Evolutionary conservation across 2,113 vertebrate species (phyloP).

Genomic region (Ploceus nigricollis): DNA sequence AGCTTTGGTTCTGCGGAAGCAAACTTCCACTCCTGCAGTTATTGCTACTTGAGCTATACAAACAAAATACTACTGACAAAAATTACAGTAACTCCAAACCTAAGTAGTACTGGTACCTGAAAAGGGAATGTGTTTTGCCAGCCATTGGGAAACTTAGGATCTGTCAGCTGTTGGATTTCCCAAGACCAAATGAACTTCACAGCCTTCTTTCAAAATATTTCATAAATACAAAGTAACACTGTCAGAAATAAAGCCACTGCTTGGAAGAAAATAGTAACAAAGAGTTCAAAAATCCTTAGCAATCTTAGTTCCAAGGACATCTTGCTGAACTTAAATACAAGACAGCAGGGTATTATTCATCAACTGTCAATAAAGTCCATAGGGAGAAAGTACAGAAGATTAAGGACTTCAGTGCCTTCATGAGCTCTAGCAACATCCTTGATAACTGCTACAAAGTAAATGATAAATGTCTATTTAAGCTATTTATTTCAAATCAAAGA

Average conservation of each 20-base stretch:
- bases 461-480: neutral
- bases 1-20: slow-evolving; percentile 56
- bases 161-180: neutral
- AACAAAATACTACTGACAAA: neutral
- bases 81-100: neutral
- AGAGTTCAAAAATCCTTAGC: neutral
- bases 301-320: neutral
- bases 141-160: neutral
- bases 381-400: neutral
- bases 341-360: neutral
- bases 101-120: slow-evolving; percentile 12
- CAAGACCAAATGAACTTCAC: neutral
- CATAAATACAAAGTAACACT: neutral
- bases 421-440: slow-evolving; percentile 68
- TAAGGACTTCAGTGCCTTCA: neutral
- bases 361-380: neutral
- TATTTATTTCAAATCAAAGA: slow-evolving; percentile 13
- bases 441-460: slow-evolving; percentile 21
- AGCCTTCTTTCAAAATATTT: neutral
- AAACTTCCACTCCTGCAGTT: slow-evolving; percentile 34
- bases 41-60: slow-evolving; percentile 50
- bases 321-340: slow-evolving; percentile 7
- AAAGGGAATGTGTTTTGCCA: slow-evolving; percentile 1
- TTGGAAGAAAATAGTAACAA: neutral
- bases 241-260: neutral